phyloP scores from a whole-genome alignment of 2,797 vertebrate species.

The Pantherophis alleghaniensis region DNA sequence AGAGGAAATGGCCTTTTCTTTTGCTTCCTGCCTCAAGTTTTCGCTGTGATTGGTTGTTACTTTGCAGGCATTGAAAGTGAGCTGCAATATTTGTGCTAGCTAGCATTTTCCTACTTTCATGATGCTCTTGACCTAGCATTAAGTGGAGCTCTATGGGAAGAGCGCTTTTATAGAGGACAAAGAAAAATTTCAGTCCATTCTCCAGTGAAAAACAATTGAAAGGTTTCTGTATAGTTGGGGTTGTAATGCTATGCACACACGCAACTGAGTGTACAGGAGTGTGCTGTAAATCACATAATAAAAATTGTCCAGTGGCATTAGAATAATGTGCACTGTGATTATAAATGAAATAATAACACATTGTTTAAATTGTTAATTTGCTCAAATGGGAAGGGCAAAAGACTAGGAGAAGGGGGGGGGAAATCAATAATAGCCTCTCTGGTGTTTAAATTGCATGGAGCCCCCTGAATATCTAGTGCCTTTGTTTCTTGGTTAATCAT shows the following conservation, averaged over 20 bases:
- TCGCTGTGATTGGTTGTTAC: not conserved
- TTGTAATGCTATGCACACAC: not conserved
- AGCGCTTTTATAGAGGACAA: not conserved
- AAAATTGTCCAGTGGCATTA: not conserved
- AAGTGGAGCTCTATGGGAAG: not conserved
- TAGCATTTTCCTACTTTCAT: not conserved
- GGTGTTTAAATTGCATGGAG: not conserved
- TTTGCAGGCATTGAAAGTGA: not conserved
- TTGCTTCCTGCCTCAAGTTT: not conserved
- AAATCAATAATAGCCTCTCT: not conserved
- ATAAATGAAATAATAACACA: rapidly evolving
- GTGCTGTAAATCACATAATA: not conserved
- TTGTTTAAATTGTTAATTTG: not conserved
- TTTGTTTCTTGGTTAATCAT: not conserved
- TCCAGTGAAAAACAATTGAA: not conserved
- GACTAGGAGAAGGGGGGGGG: not conserved
- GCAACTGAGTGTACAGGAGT: not conserved
- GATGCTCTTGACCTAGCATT: not conserved
- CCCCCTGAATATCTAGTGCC: not conserved
- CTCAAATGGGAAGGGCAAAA: not conserved
- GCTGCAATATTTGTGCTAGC: not conserved
- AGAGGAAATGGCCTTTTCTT: not conserved
- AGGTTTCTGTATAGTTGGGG: not conserved
- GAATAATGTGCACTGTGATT: not conserved
- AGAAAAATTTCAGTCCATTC: not conserved